Percentiles rank a stretch among this genome's conserved stretches.
Conservation (phyloP, 2,888 invertebrate genomes). For the Agrochola litura region DNA sequence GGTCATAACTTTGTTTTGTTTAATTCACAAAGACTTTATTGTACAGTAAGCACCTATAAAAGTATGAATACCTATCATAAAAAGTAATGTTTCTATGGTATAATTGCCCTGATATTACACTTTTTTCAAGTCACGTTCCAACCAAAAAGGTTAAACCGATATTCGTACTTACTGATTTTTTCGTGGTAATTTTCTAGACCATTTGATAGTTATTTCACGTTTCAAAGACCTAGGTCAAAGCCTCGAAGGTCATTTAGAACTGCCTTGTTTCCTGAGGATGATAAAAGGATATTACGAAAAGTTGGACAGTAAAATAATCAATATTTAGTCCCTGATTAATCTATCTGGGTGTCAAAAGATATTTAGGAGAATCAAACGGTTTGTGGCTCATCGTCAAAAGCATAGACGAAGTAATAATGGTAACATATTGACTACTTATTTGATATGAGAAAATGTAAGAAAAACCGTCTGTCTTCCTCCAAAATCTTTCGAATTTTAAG, state of each 20-base stretch:
- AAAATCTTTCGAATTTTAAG: background rate
- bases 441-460: too few species aligned
- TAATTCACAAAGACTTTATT: too few species aligned
- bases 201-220: too few species aligned
- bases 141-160: background rate
- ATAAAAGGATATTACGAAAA: background rate
- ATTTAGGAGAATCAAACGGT: background rate
- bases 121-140: background rate
- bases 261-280: conserved; percentile 5
- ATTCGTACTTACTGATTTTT: background rate
- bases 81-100: background rate
- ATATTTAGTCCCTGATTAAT: background rate
- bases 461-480: too few species aligned
- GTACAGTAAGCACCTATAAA: too few species aligned
- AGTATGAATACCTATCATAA: too few species aligned
- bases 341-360: background rate
- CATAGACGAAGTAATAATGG: too few species aligned
- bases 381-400: background rate
- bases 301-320: background rate
- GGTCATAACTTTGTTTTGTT: too few species aligned
- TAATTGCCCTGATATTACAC: background rate
- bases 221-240: background rate
- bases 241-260: conserved; percentile 1
- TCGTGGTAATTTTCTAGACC: conserved; percentile 1
- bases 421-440: too few species aligned